These are phyloP conservation scores for Siderastrea radians DNA, from an alignment of 92 coral and sea anemone species.

Conservation along the genomic window DNA sequence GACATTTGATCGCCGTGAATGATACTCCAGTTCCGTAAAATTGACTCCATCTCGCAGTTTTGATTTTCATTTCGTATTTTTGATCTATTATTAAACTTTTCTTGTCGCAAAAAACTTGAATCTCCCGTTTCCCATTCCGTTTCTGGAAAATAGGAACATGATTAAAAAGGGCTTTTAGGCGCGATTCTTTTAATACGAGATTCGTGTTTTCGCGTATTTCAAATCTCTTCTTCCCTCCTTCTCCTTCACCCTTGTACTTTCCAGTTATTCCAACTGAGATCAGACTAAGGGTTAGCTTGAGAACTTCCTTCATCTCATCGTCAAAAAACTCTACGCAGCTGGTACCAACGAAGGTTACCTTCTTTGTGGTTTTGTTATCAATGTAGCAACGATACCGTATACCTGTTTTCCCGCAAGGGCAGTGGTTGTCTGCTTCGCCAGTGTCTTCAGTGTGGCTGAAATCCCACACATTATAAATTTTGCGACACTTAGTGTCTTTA, in stretches of 20 bases:
- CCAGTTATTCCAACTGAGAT: conserved; percentile 23
- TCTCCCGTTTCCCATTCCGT: conserved; percentile 44
- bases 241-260: conserved; percentile 47
- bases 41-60: conserved; percentile 18
- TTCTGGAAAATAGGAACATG: conserved; percentile 35
- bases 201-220: conserved; percentile 58
- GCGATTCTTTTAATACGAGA: conserved; percentile 26
- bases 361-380: conserved; percentile 23
- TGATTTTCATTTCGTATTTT: conserved; percentile 3
- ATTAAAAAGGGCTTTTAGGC: conserved; percentile 20
- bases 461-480: conserved; percentile 40
- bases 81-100: neutral
- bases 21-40: conserved; percentile 38
- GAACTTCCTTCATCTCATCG: conserved; percentile 53
- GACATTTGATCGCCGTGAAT: neutral
- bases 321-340: conserved; percentile 60
- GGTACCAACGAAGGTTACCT: conserved; percentile 44
- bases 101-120: conserved; percentile 7
- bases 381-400: conserved; percentile 52
- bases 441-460: conserved; percentile 41
- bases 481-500: conserved; percentile 11
- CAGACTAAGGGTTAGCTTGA: conserved; percentile 21
- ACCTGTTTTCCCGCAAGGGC: conserved; percentile 63
- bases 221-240: conserved; percentile 24
- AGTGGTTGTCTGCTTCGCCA: conserved; percentile 4